Conservation (phyloP, 2,113 vertebrate species). For the Gasterosteus aculeatus region DNA sequence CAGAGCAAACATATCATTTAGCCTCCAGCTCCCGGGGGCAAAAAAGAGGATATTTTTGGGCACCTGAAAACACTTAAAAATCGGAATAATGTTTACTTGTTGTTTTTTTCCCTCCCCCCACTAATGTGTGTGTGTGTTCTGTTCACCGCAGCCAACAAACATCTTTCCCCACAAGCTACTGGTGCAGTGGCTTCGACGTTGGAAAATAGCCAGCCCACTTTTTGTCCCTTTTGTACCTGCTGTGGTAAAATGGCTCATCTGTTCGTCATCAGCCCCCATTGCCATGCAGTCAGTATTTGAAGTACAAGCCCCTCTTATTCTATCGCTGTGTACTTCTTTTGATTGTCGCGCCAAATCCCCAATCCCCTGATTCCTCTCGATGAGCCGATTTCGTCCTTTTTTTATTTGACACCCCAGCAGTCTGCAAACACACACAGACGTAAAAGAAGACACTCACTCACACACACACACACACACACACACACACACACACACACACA, state of each 20-base stretch:
- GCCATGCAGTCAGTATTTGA: constrained; percentile 38
- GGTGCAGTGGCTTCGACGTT: neutral
- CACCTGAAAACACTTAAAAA: constrained; percentile 74
- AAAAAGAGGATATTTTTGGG: constrained; percentile 71
- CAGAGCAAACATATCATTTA: constrained; percentile 77
- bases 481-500: constrained; percentile 18
- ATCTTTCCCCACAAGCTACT: constrained; percentile 15
- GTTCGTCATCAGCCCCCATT: constrained; percentile 51
- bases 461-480: neutral
- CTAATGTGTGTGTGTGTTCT: constrained; percentile 31
- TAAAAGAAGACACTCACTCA: too few species aligned
- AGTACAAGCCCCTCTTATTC: constrained; percentile 44
- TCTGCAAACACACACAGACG: constrained; percentile 3
- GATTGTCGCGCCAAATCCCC: constrained; percentile 44
- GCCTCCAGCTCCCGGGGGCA: constrained; percentile 54
- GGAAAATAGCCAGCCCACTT: neutral
- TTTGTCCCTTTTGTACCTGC: constrained; percentile 40
- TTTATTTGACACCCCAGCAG: constrained; percentile 45
- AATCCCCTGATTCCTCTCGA: constrained; percentile 13
- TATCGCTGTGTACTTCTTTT: neutral
- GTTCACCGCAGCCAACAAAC: constrained; percentile 45
- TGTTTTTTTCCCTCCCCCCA: constrained; percentile 11
- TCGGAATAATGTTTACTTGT: constrained; percentile 73
- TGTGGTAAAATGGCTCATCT: constrained; percentile 29
- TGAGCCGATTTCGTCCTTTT: constrained; percentile 19